Percentiles rank a stretch among this genome's conserved stretches.
phyloP scores from a whole-genome alignment of 1,140 invertebrate species.

The Trichogramma pretiosum region DNA sequence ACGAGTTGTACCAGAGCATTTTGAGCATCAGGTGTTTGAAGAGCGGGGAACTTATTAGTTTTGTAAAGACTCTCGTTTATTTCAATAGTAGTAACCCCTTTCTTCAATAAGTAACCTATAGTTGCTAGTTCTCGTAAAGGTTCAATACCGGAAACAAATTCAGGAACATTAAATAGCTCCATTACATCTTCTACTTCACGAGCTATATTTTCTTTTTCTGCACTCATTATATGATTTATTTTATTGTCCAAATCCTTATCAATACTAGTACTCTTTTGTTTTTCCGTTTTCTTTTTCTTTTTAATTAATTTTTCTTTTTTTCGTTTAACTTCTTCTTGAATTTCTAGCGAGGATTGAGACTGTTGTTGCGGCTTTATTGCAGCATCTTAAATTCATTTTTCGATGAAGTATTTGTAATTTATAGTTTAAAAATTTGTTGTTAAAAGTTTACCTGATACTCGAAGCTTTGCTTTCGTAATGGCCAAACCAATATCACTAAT shows the following conservation, averaged over 20 bases:
- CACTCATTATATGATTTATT: conserved; percentile 48
- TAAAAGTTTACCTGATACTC: conserved; percentile 50
- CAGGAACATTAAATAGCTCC: conserved; percentile 61
- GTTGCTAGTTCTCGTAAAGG: conserved; percentile 72
- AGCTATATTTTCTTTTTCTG: conserved; percentile 52
- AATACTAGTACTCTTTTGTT: conserved; percentile 27
- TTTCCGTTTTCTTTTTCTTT: conserved; percentile 34
- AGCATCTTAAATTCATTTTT: no score
- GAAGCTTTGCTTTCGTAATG: conserved; percentile 69
- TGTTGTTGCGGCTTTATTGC: no score
- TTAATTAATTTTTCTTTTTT: conserved; percentile 38
- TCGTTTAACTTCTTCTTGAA: conserved; percentile 37
- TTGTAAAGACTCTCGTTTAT: conserved; percentile 65
- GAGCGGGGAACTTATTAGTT: conserved; percentile 66
- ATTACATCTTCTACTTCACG: conserved; percentile 67
- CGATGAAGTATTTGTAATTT: no score
- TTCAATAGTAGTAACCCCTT: conserved; percentile 65
- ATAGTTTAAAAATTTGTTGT: not conserved
- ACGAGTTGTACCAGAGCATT: conserved; percentile 72
- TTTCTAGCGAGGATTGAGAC: no score
- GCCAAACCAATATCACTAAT: conserved; percentile 72
- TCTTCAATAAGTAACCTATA: conserved; percentile 64
- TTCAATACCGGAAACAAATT: conserved; percentile 69
- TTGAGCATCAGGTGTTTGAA: conserved; percentile 68
- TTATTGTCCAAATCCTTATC: conserved; percentile 43